Conservation (phyloP, 2,113 vertebrate genomes). For the Meriones unguiculatus region DNA sequence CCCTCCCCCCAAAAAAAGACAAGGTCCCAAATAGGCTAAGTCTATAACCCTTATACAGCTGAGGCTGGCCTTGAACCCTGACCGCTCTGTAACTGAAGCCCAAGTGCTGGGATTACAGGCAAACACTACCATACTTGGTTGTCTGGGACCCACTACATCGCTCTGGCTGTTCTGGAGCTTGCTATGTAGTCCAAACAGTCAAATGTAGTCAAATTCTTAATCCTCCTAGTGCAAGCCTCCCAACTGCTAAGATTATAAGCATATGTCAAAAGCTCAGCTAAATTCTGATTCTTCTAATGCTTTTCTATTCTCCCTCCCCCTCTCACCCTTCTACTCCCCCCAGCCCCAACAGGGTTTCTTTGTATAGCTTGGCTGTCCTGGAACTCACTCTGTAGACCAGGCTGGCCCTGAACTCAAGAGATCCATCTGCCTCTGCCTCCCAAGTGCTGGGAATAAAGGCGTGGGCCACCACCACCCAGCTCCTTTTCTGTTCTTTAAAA, state of each 20-base stretch:
- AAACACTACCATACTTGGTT: not conserved
- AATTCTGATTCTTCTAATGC: not conserved
- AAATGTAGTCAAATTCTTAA: not conserved
- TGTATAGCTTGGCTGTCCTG: too few species aligned
- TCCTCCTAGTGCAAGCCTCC: not conserved
- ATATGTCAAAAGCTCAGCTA: not conserved
- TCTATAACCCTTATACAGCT: not conserved
- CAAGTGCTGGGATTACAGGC: not conserved
- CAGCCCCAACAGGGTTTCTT: too few species aligned
- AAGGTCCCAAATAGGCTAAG: not conserved
- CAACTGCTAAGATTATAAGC: not conserved
- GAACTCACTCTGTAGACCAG: too few species aligned
- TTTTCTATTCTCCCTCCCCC: not conserved
- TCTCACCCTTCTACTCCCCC: too few species aligned
- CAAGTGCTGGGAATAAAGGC: too few species aligned
- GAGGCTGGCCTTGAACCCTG: not conserved
- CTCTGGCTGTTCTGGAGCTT: not conserved
- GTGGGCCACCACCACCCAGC: too few species aligned
- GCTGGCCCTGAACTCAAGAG: too few species aligned
- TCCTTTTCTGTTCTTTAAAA: too few species aligned
- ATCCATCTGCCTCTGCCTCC: too few species aligned
- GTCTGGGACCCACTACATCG: not conserved
- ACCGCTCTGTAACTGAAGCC: not conserved
- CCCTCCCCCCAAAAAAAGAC: too few species aligned
- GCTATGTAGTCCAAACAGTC: not conserved